Conservation (phyloP, 2,113 vertebrate genomes). For the Lanius collurio region DNA sequence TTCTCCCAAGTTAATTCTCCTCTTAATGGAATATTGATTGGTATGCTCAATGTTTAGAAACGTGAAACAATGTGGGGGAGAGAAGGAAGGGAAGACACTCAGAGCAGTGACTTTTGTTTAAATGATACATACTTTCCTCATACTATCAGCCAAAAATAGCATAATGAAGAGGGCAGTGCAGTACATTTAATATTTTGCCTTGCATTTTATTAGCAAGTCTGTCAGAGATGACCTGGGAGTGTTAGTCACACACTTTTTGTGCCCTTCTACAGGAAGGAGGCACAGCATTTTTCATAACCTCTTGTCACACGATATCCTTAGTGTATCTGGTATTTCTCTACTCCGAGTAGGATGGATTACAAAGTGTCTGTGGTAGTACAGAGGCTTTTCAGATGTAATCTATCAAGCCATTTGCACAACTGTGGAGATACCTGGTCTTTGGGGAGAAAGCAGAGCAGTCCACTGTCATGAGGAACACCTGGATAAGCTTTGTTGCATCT, state of each 20-base stretch:
- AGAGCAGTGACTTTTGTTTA: conserved; percentile 16
- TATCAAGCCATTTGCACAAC: not conserved
- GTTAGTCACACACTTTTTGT: not conserved
- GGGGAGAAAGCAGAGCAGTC: not conserved
- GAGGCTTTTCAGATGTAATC: not conserved
- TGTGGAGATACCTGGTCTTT: not conserved
- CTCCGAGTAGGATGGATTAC: not conserved
- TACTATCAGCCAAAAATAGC: conserved; percentile 1
- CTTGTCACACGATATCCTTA: not conserved
- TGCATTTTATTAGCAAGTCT: not conserved
- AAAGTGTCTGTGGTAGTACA: not conserved
- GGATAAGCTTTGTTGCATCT: not conserved
- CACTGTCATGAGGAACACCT: not conserved
- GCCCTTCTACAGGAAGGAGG: not conserved
- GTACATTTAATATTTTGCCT: conserved; percentile 11
- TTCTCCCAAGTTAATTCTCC: conserved; percentile 50
- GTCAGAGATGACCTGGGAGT: not conserved
- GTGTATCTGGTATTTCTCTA: not conserved
- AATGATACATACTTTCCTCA: not conserved
- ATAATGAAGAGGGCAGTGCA: not conserved
- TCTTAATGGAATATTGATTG: conserved; percentile 61
- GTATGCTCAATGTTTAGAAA: conserved; percentile 36
- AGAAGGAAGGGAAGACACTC: not conserved
- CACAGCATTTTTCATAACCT: not conserved
- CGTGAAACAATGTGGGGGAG: not conserved